These are phyloP conservation scores for Casuarius casuarius DNA, from an alignment of 2,113 vertebrate species.

Conservation along the genomic window DNA sequence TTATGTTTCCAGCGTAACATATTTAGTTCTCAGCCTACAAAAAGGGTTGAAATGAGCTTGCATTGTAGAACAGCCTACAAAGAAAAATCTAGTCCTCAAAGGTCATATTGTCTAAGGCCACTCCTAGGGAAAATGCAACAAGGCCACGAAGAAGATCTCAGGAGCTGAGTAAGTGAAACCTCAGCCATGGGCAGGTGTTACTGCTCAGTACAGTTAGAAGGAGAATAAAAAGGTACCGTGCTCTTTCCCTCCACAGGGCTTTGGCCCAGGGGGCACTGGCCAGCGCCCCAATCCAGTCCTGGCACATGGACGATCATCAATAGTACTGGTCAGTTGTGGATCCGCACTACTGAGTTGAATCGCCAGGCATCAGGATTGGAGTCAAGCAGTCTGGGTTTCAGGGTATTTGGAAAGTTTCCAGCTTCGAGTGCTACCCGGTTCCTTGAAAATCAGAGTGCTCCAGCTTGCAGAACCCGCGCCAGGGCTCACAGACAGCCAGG, in stretches of 20 bases:
- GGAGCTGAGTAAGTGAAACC: not conserved
- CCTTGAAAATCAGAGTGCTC: rapidly evolving
- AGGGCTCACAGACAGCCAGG: not conserved
- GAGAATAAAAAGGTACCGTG: not conserved
- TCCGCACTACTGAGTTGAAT: not conserved
- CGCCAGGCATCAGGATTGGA: not conserved
- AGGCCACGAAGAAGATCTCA: not conserved
- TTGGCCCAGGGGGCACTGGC: not conserved
- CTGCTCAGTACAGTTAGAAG: too few species aligned
- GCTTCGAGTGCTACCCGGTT: not conserved
- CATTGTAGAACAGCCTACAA: not conserved
- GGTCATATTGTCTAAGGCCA: rapidly evolving
- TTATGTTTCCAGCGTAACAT: not conserved
- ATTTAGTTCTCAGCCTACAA: not conserved
- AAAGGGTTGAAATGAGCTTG: not conserved
- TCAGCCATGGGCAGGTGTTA: not conserved
- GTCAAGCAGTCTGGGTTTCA: not conserved
- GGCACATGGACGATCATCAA: not conserved
- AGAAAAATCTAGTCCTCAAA: not conserved
- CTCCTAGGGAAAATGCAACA: not conserved
- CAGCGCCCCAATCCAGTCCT: not conserved
- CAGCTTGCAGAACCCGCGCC: rapidly evolving
- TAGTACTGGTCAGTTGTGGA: not conserved
- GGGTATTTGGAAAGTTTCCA: not conserved
- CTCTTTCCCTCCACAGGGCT: not conserved